Evolutionary conservation across 2,888 invertebrate species (phyloP), one percentile per base, ranked within the genome.

Genomic region (Mesoligia furuncula): DNA sequence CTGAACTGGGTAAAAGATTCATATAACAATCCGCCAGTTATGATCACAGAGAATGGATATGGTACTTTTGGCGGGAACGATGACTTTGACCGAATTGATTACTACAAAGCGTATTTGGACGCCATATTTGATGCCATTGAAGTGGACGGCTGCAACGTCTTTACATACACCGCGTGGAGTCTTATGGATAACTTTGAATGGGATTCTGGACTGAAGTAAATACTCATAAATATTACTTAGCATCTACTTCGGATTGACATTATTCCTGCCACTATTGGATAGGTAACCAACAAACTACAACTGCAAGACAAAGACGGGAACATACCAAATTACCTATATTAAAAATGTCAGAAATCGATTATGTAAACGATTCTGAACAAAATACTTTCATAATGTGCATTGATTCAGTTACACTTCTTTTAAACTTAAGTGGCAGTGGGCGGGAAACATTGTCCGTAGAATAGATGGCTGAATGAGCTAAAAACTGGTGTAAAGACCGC

Each of bases 41-140:
- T 97, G 84, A 96, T 98, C 51, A 97, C 97, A 0, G 98, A 98
- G 89, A 97, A 97, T 86, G 97, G 98, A 2, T 97, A 95, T 90
- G 96, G 97, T 0, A 97, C 97, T 42, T 90, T 88, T 2, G 93
- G 92, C 0, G 94, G 93, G 15, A 42, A 90, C 7, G 64, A 94
- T n/a, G 94, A 97, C 61, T 88, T 92, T 9, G 94, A 94, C 2
- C 91, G 97, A n/a, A 89, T 96, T 1, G 83, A 91, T 0, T 97
- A 95, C 86, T 92, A 93, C 64, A 91, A 81, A 31, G 85, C 86
- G 17, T 95, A 96, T 74, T 64, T 95, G 0, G 85, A 90, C 8
- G 92, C 93, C 0, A 88, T 95, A 4, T 71, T 94, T 24, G 93
- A 94, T 59, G 94, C 95, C 0, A 89, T 94, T 9, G 91, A 93